Base-by-base conservation (phyloP, 1,140 invertebrate genomes). In the Micrasema minimum region DNA sequence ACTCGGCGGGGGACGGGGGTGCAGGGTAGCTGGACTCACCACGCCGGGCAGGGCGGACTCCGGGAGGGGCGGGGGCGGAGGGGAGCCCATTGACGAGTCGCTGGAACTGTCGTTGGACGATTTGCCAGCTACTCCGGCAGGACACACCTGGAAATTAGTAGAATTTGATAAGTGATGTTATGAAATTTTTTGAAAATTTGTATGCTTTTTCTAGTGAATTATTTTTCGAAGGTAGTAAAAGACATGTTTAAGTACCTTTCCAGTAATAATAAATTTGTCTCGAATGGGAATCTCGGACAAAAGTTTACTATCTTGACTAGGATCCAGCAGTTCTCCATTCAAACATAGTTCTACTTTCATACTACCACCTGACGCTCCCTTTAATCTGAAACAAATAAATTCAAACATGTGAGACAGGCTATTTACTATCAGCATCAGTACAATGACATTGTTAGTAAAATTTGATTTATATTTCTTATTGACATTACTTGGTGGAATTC, bases 251-350 rank as follows among this genome's bases (percentile, higher is more conserved):
- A n/a, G 26, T 76, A 78, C 87, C 84, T 98, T 98, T 12, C 92
- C 96, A 72, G 93, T 92, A 69, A 99, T 88, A 55, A 97, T 92
- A 87, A 92, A 93, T 90, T 98, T 98, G 84, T 98, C 96, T 75
- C 93, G 85, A 50, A 97, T 86, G 48, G 92, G 91, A 77, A 96
- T 90, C 79, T 97, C 92, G 14, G 91, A 93, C 37, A 98, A 87
- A 16, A 96, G 88, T 86, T 95, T 95, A 74, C 92, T 89, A 82
- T 98, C 96, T 76, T 97, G 94, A 43, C 88, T 87, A 38, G 92
- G 90, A 78, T 98, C 96, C 51, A 98, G 85, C 6, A 92, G 81
- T 79, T 98, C 96, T 10, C 92, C 93, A 81, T 96, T 97, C 10
- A 95, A 80, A 82, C 92, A 97, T 61, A 99, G 85, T 80, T 99